Percentiles rank a stretch among this genome's conserved stretches.
These are phyloP conservation scores for Toxotes lorentzi DNA, from an alignment of 2,797 vertebrate genomes.

Conservation along the genomic window DNA sequence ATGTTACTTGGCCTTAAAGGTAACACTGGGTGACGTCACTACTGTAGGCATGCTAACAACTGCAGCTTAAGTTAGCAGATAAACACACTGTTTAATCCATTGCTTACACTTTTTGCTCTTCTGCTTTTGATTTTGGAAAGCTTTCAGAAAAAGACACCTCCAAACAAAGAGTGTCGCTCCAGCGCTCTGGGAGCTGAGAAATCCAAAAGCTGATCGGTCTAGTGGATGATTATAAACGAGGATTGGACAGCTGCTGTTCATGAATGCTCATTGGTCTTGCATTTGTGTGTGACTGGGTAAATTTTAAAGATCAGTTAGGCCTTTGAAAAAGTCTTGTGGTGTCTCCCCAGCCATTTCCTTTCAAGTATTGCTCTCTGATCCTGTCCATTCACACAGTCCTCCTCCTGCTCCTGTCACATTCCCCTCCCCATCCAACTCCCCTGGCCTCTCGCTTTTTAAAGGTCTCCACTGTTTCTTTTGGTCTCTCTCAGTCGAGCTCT, in stretches of 20 bases:
- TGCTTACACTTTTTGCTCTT: neutral
- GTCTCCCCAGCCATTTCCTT: neutral
- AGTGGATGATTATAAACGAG: no score
- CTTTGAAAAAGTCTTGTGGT: neutral
- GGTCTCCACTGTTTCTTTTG: constrained; percentile 6
- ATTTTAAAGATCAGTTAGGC: constrained; percentile 10
- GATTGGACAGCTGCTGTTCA: no score
- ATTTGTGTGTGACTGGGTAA: neutral
- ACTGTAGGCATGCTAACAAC: no score
- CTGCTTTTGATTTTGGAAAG: neutral
- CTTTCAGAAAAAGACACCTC: neutral
- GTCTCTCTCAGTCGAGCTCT: constrained; percentile 17
- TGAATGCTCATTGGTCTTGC: no score
- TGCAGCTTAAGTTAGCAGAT: no score
- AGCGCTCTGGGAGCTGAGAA: no score
- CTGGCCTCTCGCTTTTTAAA: constrained; percentile 25
- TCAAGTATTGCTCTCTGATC: neutral
- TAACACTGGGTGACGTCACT: no score
- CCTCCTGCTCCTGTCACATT: constrained; percentile 1
- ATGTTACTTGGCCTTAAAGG: no score
- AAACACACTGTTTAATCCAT: neutral
- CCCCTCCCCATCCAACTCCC: constrained; percentile 2
- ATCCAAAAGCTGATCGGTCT: no score
- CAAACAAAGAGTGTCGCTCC: no score
- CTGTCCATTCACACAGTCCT: constrained; percentile 1